These are phyloP conservation scores for Koerneria pararmatus DNA, from an alignment of 2,888 invertebrate species.

Conservation along the genomic window DNA sequence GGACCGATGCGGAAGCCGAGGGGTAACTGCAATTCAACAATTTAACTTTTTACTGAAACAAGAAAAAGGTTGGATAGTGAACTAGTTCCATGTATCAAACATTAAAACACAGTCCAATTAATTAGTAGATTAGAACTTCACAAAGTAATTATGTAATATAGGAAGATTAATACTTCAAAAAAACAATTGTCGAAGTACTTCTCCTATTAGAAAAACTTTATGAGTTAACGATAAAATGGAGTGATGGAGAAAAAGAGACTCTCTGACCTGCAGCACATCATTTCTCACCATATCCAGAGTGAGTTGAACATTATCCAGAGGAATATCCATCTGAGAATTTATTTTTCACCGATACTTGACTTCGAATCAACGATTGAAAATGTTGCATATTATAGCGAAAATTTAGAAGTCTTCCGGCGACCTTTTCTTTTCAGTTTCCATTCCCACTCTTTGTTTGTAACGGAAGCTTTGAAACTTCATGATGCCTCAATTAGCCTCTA, in stretches of 20 bases:
- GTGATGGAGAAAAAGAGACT: neutral
- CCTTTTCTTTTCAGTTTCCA: too few relatives aligned
- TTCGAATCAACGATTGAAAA: too few relatives aligned
- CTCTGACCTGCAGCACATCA: slow-evolving; percentile 7
- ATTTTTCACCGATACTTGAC: too few relatives aligned
- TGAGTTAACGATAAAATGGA: neutral
- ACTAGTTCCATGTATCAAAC: neutral
- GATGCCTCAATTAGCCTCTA: too few relatives aligned
- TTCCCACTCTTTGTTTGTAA: too few relatives aligned
- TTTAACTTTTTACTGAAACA: too few relatives aligned
- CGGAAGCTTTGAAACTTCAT: too few relatives aligned
- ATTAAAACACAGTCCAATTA: neutral
- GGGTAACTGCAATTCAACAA: neutral
- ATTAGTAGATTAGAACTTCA: neutral
- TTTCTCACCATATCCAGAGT: slow-evolving; percentile 21
- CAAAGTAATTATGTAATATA: neutral
- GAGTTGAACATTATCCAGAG: slow-evolving; percentile 21
- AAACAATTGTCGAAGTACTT: too few relatives aligned
- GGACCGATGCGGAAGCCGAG: slow-evolving; percentile 22
- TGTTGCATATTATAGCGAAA: too few relatives aligned
- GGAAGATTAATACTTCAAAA: too few relatives aligned
- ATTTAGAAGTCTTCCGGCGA: too few relatives aligned
- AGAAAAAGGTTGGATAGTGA: neutral
- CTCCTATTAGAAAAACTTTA: too few relatives aligned
- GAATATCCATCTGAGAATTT: slow-evolving; percentile 13